Evolutionary conservation across 2,888 invertebrate genomes (phyloP), one percentile per base, ranked within the genome.

Genomic region (Andrena dorsata): DNA sequence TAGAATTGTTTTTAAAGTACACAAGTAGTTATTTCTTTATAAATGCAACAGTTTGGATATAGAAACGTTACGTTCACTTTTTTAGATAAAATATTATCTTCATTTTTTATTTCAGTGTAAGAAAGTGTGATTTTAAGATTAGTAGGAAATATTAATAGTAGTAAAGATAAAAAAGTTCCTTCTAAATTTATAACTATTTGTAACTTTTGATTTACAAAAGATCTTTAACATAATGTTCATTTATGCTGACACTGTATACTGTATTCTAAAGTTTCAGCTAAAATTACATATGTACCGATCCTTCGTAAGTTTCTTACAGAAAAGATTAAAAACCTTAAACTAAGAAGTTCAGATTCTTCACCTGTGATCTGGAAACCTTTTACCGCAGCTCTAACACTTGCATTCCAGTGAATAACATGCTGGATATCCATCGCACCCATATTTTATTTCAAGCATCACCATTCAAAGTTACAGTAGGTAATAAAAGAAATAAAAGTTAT

Each of bases 341-440:
- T 16, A 1, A 49, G n/a, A 16, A 7, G 49, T 49, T n/a, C n/a
- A n/a, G 49, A 49, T 49, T 49, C 49, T n/a, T 49, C 49, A 16
- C n/a, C 49, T n/a, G 49, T n/a, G 49, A n/a, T 49, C 16, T 49
- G 49, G n/a, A 49, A 49, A 49, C 49, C 49, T 49, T 49, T n/a
- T 7, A 49, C 35, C 13, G n/a, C 49, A n/a, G 49, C n/a, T n/a
- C n/a, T 49, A 41, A 41, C 35, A n/a, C n/a, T n/a, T n/a, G 49
- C n/a, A 2, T 41, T n/a, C 2, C 49, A 49, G 1, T 49, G n/a
- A n/a, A 7, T 49, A n/a, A 49, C n/a, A 49, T 10, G 7, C 58
- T 32, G n/a, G 32, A 7, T 41, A 41, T 41, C 35, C 35, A 41
- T 41, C 35, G 3, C 0, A 13, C 3, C 35, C 35, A 41, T 41